Evolutionary conservation across 2,113 vertebrate genomes (phyloP).

Genomic region (Pyxicephalus adspersus): DNA sequence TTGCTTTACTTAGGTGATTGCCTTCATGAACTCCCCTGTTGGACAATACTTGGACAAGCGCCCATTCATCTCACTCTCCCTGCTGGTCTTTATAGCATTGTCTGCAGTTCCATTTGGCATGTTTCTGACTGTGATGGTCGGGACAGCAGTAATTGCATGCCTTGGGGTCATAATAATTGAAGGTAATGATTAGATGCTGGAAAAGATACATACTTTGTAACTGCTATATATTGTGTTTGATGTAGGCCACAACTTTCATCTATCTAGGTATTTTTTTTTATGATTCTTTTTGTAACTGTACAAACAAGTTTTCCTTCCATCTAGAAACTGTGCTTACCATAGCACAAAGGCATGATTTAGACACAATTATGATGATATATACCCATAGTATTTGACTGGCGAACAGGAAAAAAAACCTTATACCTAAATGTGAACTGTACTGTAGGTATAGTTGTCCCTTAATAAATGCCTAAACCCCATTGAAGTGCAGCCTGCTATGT

Average conservation of each 20-base stretch:
- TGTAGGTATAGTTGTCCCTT: too few species aligned
- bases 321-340: too few species aligned
- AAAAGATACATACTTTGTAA: too few species aligned
- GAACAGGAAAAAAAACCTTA: too few species aligned
- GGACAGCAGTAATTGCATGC: conserved; percentile 73
- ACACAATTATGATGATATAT: too few species aligned
- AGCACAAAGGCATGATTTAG: too few species aligned
- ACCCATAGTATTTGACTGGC: too few species aligned
- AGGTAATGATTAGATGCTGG: conserved; percentile 69
- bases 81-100: conserved; percentile 77
- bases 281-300: background rate
- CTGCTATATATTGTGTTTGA: too few species aligned
- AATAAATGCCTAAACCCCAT: too few species aligned
- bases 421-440: too few species aligned
- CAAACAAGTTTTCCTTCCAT: too few species aligned
- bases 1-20: conserved; percentile 71
- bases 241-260: background rate
- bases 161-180: conserved; percentile 81
- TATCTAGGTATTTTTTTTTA: background rate
- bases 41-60: conserved; percentile 81
- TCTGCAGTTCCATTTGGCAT: conserved; percentile 79
- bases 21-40: conserved; percentile 76
- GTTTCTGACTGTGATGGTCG: conserved; percentile 79
- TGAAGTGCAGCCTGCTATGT: too few species aligned
- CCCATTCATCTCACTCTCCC: conserved; percentile 76